These are phyloP conservation scores for Limnephilus auricula DNA, from an alignment of 2,888 invertebrate species.

Conservation along the genomic window DNA sequence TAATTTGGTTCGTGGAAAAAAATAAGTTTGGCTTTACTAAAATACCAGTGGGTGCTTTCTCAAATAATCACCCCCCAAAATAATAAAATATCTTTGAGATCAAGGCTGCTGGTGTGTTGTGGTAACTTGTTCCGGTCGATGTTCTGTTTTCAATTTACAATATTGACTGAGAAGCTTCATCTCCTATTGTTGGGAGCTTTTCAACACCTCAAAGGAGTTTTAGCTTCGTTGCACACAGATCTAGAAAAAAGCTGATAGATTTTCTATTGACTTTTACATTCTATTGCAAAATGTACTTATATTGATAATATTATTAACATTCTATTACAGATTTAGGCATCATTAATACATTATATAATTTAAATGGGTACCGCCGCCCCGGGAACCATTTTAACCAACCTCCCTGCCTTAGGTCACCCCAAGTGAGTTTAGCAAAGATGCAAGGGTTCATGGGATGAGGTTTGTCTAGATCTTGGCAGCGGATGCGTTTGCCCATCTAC, in stretches of 20 bases:
- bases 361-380: too few relatives aligned
- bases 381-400: too few relatives aligned
- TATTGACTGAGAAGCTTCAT: background rate
- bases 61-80: background rate
- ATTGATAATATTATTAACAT: too few relatives aligned
- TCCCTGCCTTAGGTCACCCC: too few relatives aligned
- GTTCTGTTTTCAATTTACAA: background rate
- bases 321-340: too few relatives aligned
- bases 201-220: background rate
- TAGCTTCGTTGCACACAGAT: background rate
- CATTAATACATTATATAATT: too few relatives aligned
- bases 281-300: background rate
- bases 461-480: too few relatives aligned
- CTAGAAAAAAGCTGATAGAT: background rate
- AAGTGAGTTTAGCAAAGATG: too few relatives aligned
- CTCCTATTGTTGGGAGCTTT: background rate
- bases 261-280: background rate
- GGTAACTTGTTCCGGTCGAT: background rate
- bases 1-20: too few relatives aligned
- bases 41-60: background rate
- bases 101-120: background rate
- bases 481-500: too few relatives aligned
- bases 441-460: too few relatives aligned
- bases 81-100: background rate
- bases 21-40: background rate